Percentiles rank a stretch among this genome's conserved stretches.
Evolutionary conservation across 2,113 vertebrate genomes (phyloP).

Genomic region (Caracal caracal): DNA sequence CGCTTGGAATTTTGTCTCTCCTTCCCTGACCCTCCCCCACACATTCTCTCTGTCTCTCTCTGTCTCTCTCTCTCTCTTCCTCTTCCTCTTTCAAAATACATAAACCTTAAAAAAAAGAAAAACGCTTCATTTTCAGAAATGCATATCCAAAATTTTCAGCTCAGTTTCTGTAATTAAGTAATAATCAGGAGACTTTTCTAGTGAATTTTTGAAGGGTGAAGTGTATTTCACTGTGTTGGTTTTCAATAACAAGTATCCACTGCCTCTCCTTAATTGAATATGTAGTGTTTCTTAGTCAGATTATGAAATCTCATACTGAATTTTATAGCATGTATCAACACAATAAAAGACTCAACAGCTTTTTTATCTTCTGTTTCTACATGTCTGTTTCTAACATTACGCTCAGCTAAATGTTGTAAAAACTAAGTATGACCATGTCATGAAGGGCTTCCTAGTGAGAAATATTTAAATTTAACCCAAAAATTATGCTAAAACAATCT

Average conservation of each 20-base stretch:
- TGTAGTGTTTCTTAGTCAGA: not conserved
- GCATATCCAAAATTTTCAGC: not conserved
- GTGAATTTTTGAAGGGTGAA: not conserved
- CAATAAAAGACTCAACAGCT: not conserved
- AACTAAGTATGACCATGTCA: not conserved
- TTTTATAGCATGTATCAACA: not conserved
- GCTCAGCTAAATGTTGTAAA: not conserved
- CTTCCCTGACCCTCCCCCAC: too few species aligned
- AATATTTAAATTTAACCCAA: not conserved
- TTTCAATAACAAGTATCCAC: not conserved
- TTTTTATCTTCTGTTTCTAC: not conserved
- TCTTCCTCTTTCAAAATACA: too few species aligned
- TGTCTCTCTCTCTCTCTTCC: too few species aligned
- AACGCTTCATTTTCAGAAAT: not conserved
- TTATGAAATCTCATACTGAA: not conserved
- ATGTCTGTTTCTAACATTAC: not conserved
- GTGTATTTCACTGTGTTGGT: not conserved
- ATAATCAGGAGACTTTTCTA: not conserved
- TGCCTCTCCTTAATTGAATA: not conserved
- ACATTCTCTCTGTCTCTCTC: too few species aligned
- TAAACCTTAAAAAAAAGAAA: not conserved
- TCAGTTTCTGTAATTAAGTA: not conserved
- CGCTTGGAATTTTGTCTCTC: too few species aligned
- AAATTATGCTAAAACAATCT: not conserved
- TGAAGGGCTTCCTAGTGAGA: not conserved